These are phyloP conservation scores for Cryptoleucopteryx plumbea DNA, from an alignment of 2,113 vertebrate species.

Conservation along the genomic window DNA sequence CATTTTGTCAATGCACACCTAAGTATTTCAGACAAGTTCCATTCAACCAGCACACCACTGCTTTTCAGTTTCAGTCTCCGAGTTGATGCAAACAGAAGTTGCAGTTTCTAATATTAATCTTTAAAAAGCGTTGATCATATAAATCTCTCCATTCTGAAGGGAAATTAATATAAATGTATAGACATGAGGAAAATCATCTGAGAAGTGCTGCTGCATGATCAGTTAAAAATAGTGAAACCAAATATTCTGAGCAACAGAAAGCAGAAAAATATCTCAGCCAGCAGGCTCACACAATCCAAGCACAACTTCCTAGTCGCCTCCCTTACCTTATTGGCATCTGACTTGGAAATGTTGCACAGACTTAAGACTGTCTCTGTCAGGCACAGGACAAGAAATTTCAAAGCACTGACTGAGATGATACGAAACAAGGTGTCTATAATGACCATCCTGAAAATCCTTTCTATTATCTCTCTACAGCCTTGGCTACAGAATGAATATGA, in stretches of 20 bases:
- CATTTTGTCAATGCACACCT: background rate
- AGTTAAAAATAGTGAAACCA: background rate
- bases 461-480: background rate
- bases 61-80: background rate
- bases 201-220: background rate
- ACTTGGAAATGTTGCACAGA: background rate
- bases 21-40: background rate
- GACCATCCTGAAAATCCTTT: background rate
- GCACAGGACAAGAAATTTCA: background rate
- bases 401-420: background rate
- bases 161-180: background rate
- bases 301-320: background rate
- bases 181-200: background rate
- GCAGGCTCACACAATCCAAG: background rate
- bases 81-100: background rate
- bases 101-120: background rate
- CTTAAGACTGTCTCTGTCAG: background rate
- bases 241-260: background rate
- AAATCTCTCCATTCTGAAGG: background rate
- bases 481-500: background rate
- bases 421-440: background rate
- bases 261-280: background rate
- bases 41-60: background rate
- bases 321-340: background rate
- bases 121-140: background rate